Percentiles rank a stretch among this genome's conserved stretches.
Conservation (phyloP, 1,140 invertebrate species). For the Panagrolaimus sp. region DNA sequence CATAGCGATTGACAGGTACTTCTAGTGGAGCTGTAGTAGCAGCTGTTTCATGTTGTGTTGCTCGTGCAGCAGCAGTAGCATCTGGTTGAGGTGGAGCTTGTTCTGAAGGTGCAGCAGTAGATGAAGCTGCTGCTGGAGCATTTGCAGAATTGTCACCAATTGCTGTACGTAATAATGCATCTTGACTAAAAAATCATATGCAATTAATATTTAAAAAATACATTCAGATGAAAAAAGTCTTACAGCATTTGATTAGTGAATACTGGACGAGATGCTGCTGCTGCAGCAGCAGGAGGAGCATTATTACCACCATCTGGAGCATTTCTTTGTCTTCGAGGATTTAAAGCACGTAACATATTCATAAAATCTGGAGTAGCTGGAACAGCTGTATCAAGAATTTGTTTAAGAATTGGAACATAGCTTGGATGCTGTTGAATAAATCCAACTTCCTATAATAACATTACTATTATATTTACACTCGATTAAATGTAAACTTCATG, state of each 20-base stretch:
- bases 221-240: too few relatives aligned
- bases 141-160: too few relatives aligned
- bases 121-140: too few relatives aligned
- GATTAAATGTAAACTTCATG: neutral
- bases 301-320: too few relatives aligned
- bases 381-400: neutral
- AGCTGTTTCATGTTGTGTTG: neutral
- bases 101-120: too few relatives aligned
- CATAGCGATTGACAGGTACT: constrained; percentile 13
- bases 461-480: neutral
- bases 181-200: too few relatives aligned
- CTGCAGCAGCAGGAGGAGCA: neutral
- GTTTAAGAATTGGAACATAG: neutral
- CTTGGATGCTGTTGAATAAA: neutral
- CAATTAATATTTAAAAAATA: too few relatives aligned
- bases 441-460: neutral
- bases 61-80: neutral
- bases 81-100: too few relatives aligned
- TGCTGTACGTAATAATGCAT: too few relatives aligned
- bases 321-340: neutral
- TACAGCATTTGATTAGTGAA: constrained; percentile 10
- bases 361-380: neutral
- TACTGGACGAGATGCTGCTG: neutral
- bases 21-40: neutral
- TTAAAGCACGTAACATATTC: neutral